A percentile compares a stretch with the other conserved stretches of the same genome.
phyloP scores from a whole-genome alignment of 2,113 vertebrate genomes.

The Alethe castanea region DNA sequence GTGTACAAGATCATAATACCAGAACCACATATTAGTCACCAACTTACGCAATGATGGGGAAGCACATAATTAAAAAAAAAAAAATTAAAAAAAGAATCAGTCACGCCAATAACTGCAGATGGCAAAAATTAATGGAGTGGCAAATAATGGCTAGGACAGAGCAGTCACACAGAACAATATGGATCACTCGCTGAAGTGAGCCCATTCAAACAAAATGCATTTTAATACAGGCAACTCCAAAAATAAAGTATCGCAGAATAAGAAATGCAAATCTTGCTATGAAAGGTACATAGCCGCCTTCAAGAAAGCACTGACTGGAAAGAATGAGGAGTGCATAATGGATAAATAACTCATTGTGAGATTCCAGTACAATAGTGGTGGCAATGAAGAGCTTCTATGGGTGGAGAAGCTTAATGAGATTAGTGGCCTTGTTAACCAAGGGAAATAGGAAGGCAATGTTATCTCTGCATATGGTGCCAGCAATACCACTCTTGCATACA shows the following conservation, averaged over 20 bases:
- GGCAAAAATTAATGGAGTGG: slow-evolving; percentile 40
- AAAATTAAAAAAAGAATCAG: not conserved
- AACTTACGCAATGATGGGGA: not conserved
- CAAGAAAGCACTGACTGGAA: slow-evolving; percentile 36
- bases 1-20: not conserved
- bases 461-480: not conserved
- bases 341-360: slow-evolving; percentile 22
- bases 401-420: slow-evolving; percentile 24
- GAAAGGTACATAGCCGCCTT: not conserved
- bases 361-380: not conserved
- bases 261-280: slow-evolving; percentile 42
- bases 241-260: slow-evolving; percentile 20
- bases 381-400: not conserved
- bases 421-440: slow-evolving; percentile 31
- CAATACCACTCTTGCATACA: not conserved
- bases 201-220: slow-evolving; percentile 40
- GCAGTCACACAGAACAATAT: slow-evolving; percentile 48
- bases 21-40: not conserved
- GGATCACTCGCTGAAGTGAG: slow-evolving; percentile 34
- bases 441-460: not conserved
- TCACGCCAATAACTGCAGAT: not conserved
- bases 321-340: not conserved
- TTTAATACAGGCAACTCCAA: slow-evolving; percentile 10
- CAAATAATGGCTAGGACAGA: slow-evolving; percentile 35
- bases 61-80: not conserved